Conservation (phyloP, 1,140 invertebrate species). For the Neodiprion lecontei region DNA sequence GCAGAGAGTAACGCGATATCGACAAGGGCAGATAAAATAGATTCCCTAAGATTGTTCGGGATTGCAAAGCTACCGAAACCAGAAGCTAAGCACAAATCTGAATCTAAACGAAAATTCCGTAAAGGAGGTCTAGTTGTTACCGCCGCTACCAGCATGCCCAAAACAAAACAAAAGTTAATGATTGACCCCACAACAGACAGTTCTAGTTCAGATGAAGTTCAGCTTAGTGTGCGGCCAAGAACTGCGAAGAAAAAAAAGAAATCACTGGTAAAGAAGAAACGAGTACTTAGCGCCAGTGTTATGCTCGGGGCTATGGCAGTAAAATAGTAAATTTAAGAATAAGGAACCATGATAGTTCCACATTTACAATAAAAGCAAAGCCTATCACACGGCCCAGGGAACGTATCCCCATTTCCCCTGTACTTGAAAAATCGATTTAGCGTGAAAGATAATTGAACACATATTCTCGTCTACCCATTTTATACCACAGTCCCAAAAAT, state of each 20-base stretch:
- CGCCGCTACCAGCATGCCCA: conserved; percentile 47
- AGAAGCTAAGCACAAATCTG: conserved; percentile 48
- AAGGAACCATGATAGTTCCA: background rate
- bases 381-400: no score
- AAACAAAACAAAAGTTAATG: conserved; percentile 41
- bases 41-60: conserved; percentile 59
- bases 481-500: no score
- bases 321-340: background rate
- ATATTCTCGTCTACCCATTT: no score
- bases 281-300: conserved; percentile 23
- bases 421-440: no score
- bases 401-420: background rate
- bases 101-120: conserved; percentile 62
- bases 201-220: conserved; percentile 62
- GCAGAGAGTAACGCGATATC: conserved; percentile 18
- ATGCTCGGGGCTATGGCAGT: background rate
- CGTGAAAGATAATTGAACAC: no score
- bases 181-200: conserved; percentile 54
- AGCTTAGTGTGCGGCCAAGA: conserved; percentile 54
- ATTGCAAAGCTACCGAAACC: conserved; percentile 46
- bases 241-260: conserved; percentile 62
- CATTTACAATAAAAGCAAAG: no score
- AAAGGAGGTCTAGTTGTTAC: conserved; percentile 66
- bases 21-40: conserved; percentile 24
- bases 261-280: conserved; percentile 44